Base-by-base conservation (phyloP, 2,888 invertebrate species). In the Lissocephala sabroskyi region DNA sequence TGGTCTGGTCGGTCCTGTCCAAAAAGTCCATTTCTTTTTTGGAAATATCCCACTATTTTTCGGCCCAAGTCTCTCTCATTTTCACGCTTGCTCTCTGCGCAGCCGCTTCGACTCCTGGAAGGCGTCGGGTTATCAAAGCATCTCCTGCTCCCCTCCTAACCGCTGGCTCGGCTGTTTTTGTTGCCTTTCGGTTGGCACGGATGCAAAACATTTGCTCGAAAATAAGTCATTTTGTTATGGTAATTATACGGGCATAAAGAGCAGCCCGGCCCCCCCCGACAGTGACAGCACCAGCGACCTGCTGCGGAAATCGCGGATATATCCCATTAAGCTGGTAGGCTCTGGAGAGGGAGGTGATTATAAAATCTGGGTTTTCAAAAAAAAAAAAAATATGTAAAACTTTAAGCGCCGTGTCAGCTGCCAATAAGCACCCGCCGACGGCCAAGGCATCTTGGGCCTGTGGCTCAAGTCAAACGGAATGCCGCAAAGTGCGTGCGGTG, bases 361-460 rank as follows among this genome's bases (percentile, higher is more conserved):
- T 16, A 35, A 35, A 35, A 35, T 35, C 35, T 23, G 7, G 7
- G 3, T 35, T 35, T 35, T 35, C 35, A 14, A n/a, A n/a, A n/a
- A n/a, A n/a, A n/a, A n/a, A n/a, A n/a, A n/a, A n/a, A n/a, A n/a
- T n/a, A n/a, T n/a, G n/a, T n/a, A 42, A 74, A 65, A 59, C 57
- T 75, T 75, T 70, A 67, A 67, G n/a, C 61, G 73, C 63, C 67
- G 66, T 70, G 68, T 70, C 68, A 70, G 68, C 68, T 70, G 68
- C 75, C 75, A 70, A 70, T 70, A 70, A 70, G 68, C 75, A 75
- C 47, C n/a, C n/a, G n/a, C n/a, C n/a, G n/a, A n/a, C n/a, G n/a
- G n/a, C n/a, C n/a, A n/a, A n/a, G n/a, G n/a, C n/a, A n/a, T n/a
- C n/a, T n/a, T n/a, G n/a, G n/a, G n/a, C n/a, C n/a, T n/a, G n/a